phyloP scores from a whole-genome alignment of 2,113 vertebrate species.

The Corydoras sp. region DNA sequence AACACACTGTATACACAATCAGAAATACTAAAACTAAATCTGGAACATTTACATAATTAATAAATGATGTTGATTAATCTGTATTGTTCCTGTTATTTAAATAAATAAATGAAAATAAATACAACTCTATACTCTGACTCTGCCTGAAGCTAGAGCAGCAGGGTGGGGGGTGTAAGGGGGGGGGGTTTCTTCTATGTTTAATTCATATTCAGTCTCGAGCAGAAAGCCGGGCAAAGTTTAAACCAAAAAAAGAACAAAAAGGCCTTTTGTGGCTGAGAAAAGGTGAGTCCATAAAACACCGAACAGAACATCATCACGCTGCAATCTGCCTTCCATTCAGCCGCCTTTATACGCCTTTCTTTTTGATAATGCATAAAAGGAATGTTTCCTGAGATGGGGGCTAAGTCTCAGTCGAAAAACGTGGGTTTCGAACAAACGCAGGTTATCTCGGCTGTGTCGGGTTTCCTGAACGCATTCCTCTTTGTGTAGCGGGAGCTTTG shows the following conservation, averaged over 20 bases:
- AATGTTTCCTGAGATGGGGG: conserved; percentile 12
- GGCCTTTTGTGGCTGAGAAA: conserved; percentile 25
- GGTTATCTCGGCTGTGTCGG: not conserved
- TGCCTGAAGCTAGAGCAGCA: not conserved
- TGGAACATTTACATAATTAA: no score
- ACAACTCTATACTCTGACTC: not conserved
- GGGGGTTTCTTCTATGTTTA: conserved; percentile 4
- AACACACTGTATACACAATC: not conserved
- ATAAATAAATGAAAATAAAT: not conserved
- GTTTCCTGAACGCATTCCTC: not conserved
- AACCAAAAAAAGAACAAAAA: conserved; percentile 27
- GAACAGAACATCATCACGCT: conserved; percentile 35
- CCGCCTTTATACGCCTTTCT: conserved; percentile 22
- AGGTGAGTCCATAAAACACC: conserved; percentile 34
- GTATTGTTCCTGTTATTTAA: no score
- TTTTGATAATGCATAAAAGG: conserved; percentile 31
- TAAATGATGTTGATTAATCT: no score
- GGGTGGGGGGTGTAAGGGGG: not conserved
- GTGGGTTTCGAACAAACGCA: not conserved
- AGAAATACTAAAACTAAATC: no score
- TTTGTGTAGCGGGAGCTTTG: not conserved
- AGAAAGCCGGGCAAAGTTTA: conserved; percentile 6
- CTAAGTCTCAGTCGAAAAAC: not conserved
- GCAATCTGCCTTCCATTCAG: conserved; percentile 15
- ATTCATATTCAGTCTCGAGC: conserved; percentile 10